Conservation (phyloP, 92 coral and sea anemone species). For the Nematostella vectensis region DNA sequence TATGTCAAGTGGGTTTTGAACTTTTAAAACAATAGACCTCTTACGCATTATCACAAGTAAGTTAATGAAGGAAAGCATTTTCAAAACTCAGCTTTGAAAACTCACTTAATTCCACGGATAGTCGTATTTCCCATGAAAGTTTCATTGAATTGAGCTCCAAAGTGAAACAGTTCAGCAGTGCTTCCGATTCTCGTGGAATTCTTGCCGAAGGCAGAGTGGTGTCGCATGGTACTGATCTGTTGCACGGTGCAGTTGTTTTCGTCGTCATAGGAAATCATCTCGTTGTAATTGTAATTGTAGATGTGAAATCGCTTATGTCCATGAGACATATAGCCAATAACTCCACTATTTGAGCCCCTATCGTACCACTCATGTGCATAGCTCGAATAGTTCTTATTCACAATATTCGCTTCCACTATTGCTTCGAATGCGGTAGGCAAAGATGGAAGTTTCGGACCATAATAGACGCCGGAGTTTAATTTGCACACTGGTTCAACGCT, state of each 20-base stretch:
- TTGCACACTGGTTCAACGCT: conserved; percentile 32
- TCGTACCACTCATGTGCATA: conserved; percentile 42
- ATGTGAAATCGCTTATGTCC: conserved; percentile 28
- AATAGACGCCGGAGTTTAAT: conserved; percentile 8
- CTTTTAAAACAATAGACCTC: too few relatives aligned
- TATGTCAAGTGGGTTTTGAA: too few relatives aligned
- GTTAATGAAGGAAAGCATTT: too few relatives aligned
- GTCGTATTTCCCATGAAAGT: conserved; percentile 36
- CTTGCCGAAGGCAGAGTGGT: conserved; percentile 33
- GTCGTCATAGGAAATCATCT: conserved; percentile 28
- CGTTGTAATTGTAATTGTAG: conserved; percentile 56
- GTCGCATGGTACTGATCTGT: conserved; percentile 5
- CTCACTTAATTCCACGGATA: conserved; percentile 64
- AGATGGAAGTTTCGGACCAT: conserved; percentile 45
- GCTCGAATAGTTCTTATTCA: conserved; percentile 42
- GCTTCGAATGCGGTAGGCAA: conserved; percentile 54
- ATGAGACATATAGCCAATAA: conserved; percentile 5
- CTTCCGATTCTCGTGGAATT: conserved; percentile 42
- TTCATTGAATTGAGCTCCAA: conserved; percentile 49
- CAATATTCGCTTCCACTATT: conserved; percentile 35
- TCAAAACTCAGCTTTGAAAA: too few relatives aligned
- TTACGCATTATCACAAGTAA: too few relatives aligned
- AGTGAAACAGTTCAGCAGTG: conserved; percentile 43
- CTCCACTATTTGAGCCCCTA: conserved; percentile 35
- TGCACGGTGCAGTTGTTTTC: conserved; percentile 26